Evolutionary conservation across 2,797 vertebrate genomes (phyloP), one percentile per base, ranked within the genome.

Genomic region (Pseudotriccus pelzelni): DNA sequence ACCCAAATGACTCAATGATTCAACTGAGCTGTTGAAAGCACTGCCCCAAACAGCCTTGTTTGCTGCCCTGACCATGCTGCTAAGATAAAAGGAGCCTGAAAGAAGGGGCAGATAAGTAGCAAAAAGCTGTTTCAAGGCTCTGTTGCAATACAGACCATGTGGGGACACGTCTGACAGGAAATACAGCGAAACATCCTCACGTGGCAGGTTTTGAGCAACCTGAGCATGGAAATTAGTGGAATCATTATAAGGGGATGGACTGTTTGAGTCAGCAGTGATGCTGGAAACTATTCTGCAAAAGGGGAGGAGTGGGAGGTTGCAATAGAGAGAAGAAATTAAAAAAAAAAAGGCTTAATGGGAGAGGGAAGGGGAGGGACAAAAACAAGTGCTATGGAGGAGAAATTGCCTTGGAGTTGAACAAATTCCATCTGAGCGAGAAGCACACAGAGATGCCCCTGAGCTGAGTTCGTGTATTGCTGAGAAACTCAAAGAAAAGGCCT

Each of bases 71-170:
- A 39, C 47, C 43, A 39, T 15, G 12, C 3, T 58, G 46, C 43
- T 32, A n/a, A 36, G n/a, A 20, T 5, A 66, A 63, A 72, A 39
- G 8, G 11, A 87, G 8, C 5, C 32, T 46, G 23, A 34, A 73
- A 59, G 36, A 3, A 76, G 32, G 12, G 36, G 9, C 5, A 85
- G 24, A 6, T 9, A 34, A 7, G 28, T 8, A 82, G 47, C 16
- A 70, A 82, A 27, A 39, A 46, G 16, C 2, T 58, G 3, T 12
- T 83, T 63, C 30, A 69, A 50, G n/a, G 59, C 25, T 91, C 46
- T 27, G 12, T 4, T 46, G 49, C 2, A 10, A 22, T 16, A 46
- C 7, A 53, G 55, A 69, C 12, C 21, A 12, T 0, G 3, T 2
- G 5, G 44, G 37, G 41, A 12, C 19, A 78, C 13, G 41, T 34